phyloP scores from a whole-genome alignment of 2,113 vertebrate genomes.

The Clarias macrocephalus region DNA sequence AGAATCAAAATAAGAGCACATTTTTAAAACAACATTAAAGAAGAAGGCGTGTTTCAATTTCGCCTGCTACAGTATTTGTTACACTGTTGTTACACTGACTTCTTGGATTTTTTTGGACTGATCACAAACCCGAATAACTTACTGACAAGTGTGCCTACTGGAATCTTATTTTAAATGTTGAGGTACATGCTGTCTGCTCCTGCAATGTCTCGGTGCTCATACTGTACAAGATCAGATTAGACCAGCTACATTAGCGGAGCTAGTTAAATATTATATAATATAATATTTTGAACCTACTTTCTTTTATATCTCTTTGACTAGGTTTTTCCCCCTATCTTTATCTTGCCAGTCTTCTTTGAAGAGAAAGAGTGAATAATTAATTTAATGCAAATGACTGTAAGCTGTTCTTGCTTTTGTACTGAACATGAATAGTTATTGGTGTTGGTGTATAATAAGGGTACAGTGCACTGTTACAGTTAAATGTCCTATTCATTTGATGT shows the following conservation, averaged over 20 bases:
- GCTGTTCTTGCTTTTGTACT: conserved; percentile 12
- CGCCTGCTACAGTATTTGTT: no score
- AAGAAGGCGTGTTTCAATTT: no score
- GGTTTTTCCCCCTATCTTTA: neutral
- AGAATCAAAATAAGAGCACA: no score
- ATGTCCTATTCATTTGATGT: conserved; percentile 1
- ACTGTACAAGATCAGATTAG: neutral
- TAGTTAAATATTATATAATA: neutral
- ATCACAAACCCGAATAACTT: no score
- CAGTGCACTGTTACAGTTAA: neutral
- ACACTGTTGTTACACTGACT: no score
- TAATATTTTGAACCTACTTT: neutral
- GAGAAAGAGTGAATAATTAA: conserved; percentile 51
- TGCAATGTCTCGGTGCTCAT: neutral
- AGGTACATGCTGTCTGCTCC: neutral
- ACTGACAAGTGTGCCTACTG: no score
- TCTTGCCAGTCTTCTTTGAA: neutral
- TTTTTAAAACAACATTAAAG: no score
- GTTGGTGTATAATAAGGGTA: neutral
- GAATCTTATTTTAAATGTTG: neutral
- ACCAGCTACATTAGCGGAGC: neutral
- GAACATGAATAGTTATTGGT: conserved; percentile 6
- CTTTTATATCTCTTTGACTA: neutral
- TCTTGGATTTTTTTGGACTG: no score
- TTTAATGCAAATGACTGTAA: conserved; percentile 14